Percentiles rank a stretch among this genome's conserved stretches.
These are phyloP conservation scores for Smutsia temminckii DNA, from an alignment of 2,797 vertebrate species.

Conservation along the genomic window DNA sequence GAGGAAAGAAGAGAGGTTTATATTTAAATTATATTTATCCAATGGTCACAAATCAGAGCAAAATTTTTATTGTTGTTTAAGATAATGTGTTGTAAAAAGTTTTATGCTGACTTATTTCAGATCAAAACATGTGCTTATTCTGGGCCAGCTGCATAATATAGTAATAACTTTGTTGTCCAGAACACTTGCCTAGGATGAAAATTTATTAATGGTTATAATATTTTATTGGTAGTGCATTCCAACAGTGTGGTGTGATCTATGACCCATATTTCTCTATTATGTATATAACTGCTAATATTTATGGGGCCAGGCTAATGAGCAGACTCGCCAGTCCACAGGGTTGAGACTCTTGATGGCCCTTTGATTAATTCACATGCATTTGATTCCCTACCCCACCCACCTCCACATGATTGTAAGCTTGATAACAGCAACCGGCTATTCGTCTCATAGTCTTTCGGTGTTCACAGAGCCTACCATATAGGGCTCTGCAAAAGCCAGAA, in stretches of 20 bases:
- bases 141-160: background rate
- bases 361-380: background rate
- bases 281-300: constrained; percentile 10
- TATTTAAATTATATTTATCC: background rate
- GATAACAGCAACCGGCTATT: background rate
- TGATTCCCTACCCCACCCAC: background rate
- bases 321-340: background rate
- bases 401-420: background rate
- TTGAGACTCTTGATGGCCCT: background rate
- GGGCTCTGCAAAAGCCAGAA: background rate
- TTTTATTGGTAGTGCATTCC: background rate
- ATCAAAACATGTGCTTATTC: background rate
- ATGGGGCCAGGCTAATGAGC: background rate
- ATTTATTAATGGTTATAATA: constrained; percentile 13
- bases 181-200: background rate
- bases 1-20: background rate
- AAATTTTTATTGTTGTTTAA: background rate
- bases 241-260: background rate
- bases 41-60: background rate
- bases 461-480: background rate
- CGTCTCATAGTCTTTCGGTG: background rate
- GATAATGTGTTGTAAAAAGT: background rate
- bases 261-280: background rate
- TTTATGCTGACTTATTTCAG: background rate
- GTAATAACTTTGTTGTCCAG: background rate